Base-by-base conservation (phyloP, 2,888 invertebrate genomes). In the Ectropis crepuscularia region DNA sequence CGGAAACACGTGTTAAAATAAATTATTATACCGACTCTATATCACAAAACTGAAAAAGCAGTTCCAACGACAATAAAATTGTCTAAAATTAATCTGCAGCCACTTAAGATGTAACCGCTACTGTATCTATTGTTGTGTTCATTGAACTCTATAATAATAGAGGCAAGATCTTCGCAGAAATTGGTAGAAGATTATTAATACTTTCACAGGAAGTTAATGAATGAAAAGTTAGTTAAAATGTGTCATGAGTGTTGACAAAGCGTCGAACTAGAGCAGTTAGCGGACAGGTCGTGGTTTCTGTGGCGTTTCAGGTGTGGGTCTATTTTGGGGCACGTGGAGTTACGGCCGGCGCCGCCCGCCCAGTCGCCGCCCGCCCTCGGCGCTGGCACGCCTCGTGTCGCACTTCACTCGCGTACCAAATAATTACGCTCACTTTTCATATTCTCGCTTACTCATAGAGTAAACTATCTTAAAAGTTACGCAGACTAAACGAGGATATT, bases 281-380 rank as follows among this genome's bases (percentile, higher is more conserved):
- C 78, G 79, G 75, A 77, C 78, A 84, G 87, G 87, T 86, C 82
- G 83, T 81, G 83, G 84, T 80, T 79, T 75, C 74, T 79, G 82
- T 73, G 76, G 77, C 83, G 82, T 77, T 87, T 88, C 92, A 91
- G 92, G 93, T 92, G 89, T 84, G 85, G 80, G 76, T 86, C 88
- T 92, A 92, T 92, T 92, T 92, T 83, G 80, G 89, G 81, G 73
- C 77, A 77, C 74, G 74, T 77, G 76, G 75, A 74, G 71, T 70
- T 64, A 73, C 76, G 71, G 71, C 76, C 78, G 81, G 77, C 70
- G 78, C 85, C 49, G n/a, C 57, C 55, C 57, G 51, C 88, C 89
- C 90, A 85, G 86, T 85, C 83, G 79, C 77, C 73, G 69, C 81
- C 86, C 78, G 76, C 77, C 78, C 68, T 72, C 71, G 76, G 76